Percentiles rank a stretch among this genome's conserved stretches.
Evolutionary conservation across 2,888 invertebrate genomes (phyloP).

Genomic region (Eupithecia vulgata): DNA sequence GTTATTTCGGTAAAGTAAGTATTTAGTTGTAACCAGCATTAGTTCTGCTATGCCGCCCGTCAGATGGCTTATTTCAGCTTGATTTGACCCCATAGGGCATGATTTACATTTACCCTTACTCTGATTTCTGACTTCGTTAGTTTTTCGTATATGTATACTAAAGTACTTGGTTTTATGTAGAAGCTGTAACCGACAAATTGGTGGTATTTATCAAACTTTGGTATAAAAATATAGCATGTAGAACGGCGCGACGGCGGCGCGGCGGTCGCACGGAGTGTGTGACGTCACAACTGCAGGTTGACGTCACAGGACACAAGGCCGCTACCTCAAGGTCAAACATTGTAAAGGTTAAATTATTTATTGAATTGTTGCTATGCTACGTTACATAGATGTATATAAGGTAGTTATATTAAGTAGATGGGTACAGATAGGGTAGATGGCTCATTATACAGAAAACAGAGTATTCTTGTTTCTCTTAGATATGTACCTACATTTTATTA

Average conservation of each 20-base stretch:
- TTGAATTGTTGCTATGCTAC: background rate
- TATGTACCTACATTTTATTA: no score
- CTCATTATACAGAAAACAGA: background rate
- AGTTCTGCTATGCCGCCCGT: background rate
- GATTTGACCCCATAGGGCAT: background rate
- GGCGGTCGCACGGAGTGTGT: background rate
- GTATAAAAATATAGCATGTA: background rate
- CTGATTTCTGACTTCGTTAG: background rate
- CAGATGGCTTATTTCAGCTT: background rate
- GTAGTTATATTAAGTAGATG: background rate
- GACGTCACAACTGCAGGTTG: slow-evolving; percentile 3
- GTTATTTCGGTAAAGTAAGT: background rate
- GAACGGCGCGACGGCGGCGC: no score
- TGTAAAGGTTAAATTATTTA: background rate
- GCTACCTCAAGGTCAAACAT: background rate
- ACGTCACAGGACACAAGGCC: background rate
- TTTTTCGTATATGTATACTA: background rate
- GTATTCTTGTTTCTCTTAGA: no score
- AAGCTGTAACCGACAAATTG: background rate
- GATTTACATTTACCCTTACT: background rate
- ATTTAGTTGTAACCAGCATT: background rate
- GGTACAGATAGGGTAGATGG: background rate
- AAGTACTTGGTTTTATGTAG: background rate
- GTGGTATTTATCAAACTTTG: background rate
- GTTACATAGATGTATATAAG: background rate